Base-by-base conservation (phyloP, 2,888 invertebrate species). In the Argynnis bischoffii region DNA sequence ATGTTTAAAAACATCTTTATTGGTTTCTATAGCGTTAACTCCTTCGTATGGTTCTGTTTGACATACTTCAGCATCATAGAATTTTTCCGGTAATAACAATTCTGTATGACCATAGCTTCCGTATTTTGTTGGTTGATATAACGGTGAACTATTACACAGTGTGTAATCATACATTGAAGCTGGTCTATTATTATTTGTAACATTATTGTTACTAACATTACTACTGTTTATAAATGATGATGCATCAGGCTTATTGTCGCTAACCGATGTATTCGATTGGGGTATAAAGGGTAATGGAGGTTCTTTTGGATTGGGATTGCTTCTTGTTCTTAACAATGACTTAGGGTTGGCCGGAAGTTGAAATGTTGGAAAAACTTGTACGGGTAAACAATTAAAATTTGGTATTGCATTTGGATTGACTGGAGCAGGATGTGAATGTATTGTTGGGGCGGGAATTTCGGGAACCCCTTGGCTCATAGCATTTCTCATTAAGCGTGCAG, bases 311-410 rank as follows among this genome's bases (percentile, higher is more conserved):
- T 84, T 83, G 6, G 91, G 87, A 68, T 83, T 85, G 78, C 89
- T 92, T 72, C 93, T 85, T 18, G 89, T 87, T 75, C 90, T 81
- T 21, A 93, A 75, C 66, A 93, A 83, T 46, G 89, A 85, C 77
- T 92, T 96, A n/a, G 96, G 96, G 82, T 96, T 95, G 1, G 94
- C 90, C 50, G 96, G 96, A 69, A 96, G 94, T 75, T 95, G 94
- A 80, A 95, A 95, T 73, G 95, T 94, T n/a, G 93, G 93, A 67
- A 93, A 92, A 47, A 93, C 93, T 85, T 93, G 92, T 54, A 93
- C 92, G 13, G 93, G 93, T 71, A 93, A 78, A 76, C 90, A 92
- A 73, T 90, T 93, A 71, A 79, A 93, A 74, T 93, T 92, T 2
- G 92, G 90, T 21, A 92, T 84, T 46, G 84, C 83, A 41, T 87